phyloP scores from a whole-genome alignment of 2,888 invertebrate genomes.

The Limnephilus rhombicus region DNA sequence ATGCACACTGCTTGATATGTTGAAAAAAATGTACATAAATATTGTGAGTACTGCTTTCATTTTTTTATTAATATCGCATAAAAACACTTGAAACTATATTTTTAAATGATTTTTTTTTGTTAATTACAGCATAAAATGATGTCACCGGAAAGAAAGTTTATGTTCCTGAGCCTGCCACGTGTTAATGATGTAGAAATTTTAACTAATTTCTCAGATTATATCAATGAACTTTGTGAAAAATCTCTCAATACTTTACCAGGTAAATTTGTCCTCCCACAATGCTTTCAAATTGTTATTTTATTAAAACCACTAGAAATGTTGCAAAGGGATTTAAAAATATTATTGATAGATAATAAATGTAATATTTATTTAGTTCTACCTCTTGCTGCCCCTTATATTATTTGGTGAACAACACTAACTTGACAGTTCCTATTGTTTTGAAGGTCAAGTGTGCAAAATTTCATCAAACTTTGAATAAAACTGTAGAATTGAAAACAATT shows the following conservation, averaged over 20 bases:
- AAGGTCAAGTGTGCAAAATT: too few species aligned
- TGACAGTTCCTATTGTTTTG: too few species aligned
- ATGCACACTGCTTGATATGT: conserved; percentile 71
- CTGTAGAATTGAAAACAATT: too few species aligned
- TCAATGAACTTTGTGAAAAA: conserved; percentile 63
- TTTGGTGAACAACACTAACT: too few species aligned
- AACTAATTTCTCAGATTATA: conserved; percentile 56
- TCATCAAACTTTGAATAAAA: too few species aligned
- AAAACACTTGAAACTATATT: not conserved
- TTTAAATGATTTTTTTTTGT: not conserved
- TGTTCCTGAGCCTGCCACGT: conserved; percentile 56
- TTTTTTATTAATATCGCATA: not conserved
- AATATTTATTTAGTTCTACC: too few species aligned
- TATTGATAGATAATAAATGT: not conserved
- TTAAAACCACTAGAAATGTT: not conserved
- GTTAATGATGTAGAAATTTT: conserved; percentile 57
- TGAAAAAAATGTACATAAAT: conserved; percentile 73
- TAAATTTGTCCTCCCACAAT: conserved; percentile 14
- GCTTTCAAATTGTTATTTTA: not conserved
- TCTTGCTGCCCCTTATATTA: too few species aligned
- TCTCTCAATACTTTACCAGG: conserved; percentile 55
- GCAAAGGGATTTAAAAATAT: not conserved
- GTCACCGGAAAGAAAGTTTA: conserved; percentile 49
- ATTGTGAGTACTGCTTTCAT: conserved; percentile 70
- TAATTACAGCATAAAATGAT: conserved; percentile 58